Evolutionary conservation across 2,113 vertebrate genomes (phyloP), one percentile per base, ranked within the genome.

Genomic region (Aegypius monachus): DNA sequence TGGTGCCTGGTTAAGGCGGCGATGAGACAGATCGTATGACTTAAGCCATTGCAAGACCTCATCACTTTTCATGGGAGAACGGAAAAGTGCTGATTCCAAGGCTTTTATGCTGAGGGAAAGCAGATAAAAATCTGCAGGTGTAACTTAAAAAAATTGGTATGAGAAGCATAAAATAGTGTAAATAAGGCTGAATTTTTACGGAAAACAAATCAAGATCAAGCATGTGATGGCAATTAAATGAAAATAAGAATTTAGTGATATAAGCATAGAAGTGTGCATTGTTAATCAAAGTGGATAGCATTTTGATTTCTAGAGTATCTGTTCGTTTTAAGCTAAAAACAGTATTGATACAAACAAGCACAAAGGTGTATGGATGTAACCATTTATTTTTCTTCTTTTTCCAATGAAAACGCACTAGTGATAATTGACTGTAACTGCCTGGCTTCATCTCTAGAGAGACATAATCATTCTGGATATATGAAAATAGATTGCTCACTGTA

Each of bases 61-160:
- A 98, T 98, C 98, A 96, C 97, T 98, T 99, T 99, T 98, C 98
- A 98, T 98, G 98, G 98, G 98, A 98, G 97, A 98, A 94, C 21
- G 88, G 97, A 98, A 98, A 98, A 98, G 95, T 97, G 98, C 98
- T 98, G 98, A 98, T 98, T 82, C 93, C 9, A 34, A 96, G 96
- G 97, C 56, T 91, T 98, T 98, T 97, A 85, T 98, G 97, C 98
- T 98, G 98, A 98, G 98, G 98, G 98, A 98, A 98, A 96, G 94
- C 96, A 98, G 98, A 98, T 98, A 98, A 98, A 98, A 98, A 98
- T 98, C 98, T 98, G 98, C 98, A 98, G 98, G 98, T 98, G 97
- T 97, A 97, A 98, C 97, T 98, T 98, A 93, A 97, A 96, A 97
- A 97, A 97, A 93, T 55, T 59, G 84, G 93, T 97, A 94, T 81